Base-by-base conservation (phyloP, 1,140 invertebrate species). In the Caenorhabditis remanei region DNA sequence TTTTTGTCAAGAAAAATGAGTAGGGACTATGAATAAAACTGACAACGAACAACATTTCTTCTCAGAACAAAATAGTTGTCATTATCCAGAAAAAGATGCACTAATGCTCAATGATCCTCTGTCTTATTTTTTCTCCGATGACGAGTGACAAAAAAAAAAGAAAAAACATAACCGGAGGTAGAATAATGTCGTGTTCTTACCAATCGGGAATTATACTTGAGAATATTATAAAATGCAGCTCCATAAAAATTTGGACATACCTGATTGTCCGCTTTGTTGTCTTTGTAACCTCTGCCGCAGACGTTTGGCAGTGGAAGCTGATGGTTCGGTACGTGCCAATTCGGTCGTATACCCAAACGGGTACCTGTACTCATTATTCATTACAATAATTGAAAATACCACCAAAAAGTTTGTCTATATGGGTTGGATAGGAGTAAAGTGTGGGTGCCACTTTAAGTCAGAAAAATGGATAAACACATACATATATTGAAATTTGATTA, bases 231-330 rank as follows among this genome's bases (percentile, higher is more conserved):
- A 40, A 19, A n/a, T 11, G 71, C n/a, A 8, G 16, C 32, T 83
- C 13, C 24, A 84, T 16, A 13, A 48, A 56, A 40, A 16, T 56
- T 7, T 13, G 50, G 19, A 7, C 67, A 53, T 13, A 89, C 91
- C 92, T 43, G 92, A 92, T 83, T 92, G 91, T 24, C 92, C 92
- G 5, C 89, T 90, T 67, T 93, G 92, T 84, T 92, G 91, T 61
- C 90, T 87, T 83, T 92, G 91, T 14, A 92, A 85, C 4, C 91
- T 88, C 83, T 92, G 91, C 7, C 91, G 87, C 2, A 92, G 85
- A 9, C 91, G 87, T 84, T 92, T 92, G 9, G 91, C 91, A 11
- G 92, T 92, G 19, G 87, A 91, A n/a, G 92, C 83, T 14, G 91
- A 91, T 19, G 91, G 89, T 83, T 92, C 91, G 65, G 91, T 88